Conservation (phyloP, 2,888 invertebrate genomes). For the Malthinus seriepunctatus region DNA sequence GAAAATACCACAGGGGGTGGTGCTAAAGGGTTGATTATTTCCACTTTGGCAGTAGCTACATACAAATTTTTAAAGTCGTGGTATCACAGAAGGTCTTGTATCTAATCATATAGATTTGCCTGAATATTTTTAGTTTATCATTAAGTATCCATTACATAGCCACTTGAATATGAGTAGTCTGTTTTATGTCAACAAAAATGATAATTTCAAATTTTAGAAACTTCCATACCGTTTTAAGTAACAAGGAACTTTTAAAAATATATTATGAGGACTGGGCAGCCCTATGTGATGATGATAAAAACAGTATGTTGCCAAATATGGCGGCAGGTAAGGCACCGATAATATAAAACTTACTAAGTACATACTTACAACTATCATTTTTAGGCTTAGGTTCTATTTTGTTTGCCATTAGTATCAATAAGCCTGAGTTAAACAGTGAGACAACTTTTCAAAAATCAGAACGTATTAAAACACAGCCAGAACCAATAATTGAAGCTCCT, state of each 20-base stretch:
- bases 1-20: too few species aligned
- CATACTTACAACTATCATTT: slow-evolving; percentile 12
- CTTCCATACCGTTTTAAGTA: slow-evolving; percentile 74
- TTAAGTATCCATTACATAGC: too few species aligned
- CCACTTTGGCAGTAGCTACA: too few species aligned
- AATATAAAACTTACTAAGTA: too few species aligned
- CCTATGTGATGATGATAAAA: slow-evolving; percentile 77
- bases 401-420: slow-evolving; percentile 92
- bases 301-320: slow-evolving; percentile 79
- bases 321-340: slow-evolving; percentile 71
- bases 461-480: slow-evolving; percentile 52
- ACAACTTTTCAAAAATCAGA: slow-evolving; percentile 56
- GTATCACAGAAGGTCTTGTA: too few species aligned
- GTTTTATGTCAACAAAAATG: too few species aligned
- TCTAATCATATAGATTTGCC: too few species aligned
- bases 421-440: slow-evolving; percentile 73
- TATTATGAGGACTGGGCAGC: slow-evolving; percentile 89
- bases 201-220: slow-evolving; percentile 57
- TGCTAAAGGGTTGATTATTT: too few species aligned
- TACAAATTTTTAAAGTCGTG: too few species aligned
- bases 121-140: too few species aligned
- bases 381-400: slow-evolving; percentile 83
- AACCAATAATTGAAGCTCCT: slow-evolving; percentile 74
- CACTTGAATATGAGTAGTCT: too few species aligned
- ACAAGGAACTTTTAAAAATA: slow-evolving; percentile 63